Base-by-base conservation (phyloP, 1,140 invertebrate genomes). In the Araneus ventricosus region DNA sequence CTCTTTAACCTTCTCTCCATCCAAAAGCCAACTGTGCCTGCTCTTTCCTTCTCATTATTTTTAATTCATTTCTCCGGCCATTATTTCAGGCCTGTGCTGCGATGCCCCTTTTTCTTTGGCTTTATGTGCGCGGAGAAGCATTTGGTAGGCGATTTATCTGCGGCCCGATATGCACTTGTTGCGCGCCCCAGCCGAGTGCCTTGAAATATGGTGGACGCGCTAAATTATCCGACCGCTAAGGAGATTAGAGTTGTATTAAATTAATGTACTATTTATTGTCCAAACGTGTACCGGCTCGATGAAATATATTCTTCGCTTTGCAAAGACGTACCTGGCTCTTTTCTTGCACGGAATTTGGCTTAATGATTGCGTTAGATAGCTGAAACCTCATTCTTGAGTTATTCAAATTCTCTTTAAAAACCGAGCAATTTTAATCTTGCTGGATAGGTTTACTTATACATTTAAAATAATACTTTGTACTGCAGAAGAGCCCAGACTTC, bases 1-100 rank as follows among this genome's bases (percentile, higher is more conserved):
- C 75, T 90, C 75, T 80, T 90, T 90, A 84, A 84, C 89, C 75
- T 90, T 90, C 89, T 27, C 34, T 82, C 75, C 89, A 82, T 90
- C 89, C 75, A 39, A 63, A 63, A 88, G 61, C 34, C 75, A 84
- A 84, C 89, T 80, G 90, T 75, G 90, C 34, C 90, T 70, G 84
- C 82, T 90, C 61, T 61, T 39, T 70, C 80, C 61, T 63, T 52
- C 84, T 93, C 84, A 93, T 93, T 93, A 93, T 87, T 93, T 93
- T 93, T 93, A 93, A 93, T 93, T 93, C 91, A 93, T 93, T 88
- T 93, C 91, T 93, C 41, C 14, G 86, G 84, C 86, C 91, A 93
- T 93, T 93, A 93, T 88, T 93, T 93, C 85, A 88, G 84, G 41
- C 88, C 67, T 88, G 82, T 82, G 37, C 45, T 82, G 41, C 39